Conservation (phyloP, 1,140 invertebrate genomes). For the Drosophila kikkawai region DNA sequence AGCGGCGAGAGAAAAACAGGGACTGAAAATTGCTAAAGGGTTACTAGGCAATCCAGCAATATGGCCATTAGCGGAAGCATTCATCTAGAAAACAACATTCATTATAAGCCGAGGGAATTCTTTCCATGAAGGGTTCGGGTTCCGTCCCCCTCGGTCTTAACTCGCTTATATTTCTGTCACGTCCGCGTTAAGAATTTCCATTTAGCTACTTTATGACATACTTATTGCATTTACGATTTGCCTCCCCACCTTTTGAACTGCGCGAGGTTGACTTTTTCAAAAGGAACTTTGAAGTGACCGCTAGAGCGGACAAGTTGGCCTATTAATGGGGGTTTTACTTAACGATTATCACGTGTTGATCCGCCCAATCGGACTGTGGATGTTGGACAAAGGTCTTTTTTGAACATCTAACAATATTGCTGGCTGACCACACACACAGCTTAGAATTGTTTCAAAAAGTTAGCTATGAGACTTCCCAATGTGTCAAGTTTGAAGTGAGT, state of each 20-base stretch:
- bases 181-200: conserved; percentile 53
- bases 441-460: conserved; percentile 1
- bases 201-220: conserved; percentile 66
- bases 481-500: conserved; percentile 4
- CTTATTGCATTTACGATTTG: conserved; percentile 70
- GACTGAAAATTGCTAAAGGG: conserved; percentile 40
- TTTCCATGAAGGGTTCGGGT: conserved; percentile 9
- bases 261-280: conserved; percentile 39
- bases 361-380: conserved; percentile 19
- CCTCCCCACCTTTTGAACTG: conserved; percentile 46
- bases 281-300: conserved; percentile 65
- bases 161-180: conserved; percentile 67
- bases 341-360: conserved; percentile 51
- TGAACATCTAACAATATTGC: not conserved
- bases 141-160: not conserved
- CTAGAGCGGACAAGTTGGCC: conserved; percentile 5
- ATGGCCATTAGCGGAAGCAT: conserved; percentile 54
- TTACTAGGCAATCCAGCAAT: conserved; percentile 46
- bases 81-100: conserved; percentile 50
- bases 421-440: conserved; percentile 23
- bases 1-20: conserved; percentile 40
- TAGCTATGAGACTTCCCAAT: not conserved
- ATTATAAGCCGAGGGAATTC: conserved; percentile 25
- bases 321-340: conserved; percentile 57
- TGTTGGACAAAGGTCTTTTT: not conserved